These are phyloP conservation scores for Ciconia boyciana DNA, from an alignment of 2,113 vertebrate genomes.

Conservation along the genomic window DNA sequence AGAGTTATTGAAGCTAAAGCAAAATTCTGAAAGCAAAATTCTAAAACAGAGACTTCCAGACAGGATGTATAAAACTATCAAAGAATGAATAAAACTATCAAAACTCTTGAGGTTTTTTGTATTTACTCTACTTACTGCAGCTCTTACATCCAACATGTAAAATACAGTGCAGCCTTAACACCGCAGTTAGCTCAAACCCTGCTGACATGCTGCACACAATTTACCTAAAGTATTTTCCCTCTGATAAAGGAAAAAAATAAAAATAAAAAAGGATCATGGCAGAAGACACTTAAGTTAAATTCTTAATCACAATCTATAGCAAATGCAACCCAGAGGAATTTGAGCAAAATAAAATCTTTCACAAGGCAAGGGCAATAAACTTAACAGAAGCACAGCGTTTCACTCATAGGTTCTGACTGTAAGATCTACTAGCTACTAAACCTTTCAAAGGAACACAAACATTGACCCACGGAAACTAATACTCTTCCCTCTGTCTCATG, in stretches of 20 bases:
- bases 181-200: not conserved
- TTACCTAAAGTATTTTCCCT: not conserved
- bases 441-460: not conserved
- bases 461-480: not conserved
- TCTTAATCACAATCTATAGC: not conserved
- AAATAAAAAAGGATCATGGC: not conserved
- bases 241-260: not conserved
- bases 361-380: not conserved
- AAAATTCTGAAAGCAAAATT: not conserved
- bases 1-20: not conserved
- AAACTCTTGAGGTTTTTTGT: not conserved
- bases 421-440: not conserved
- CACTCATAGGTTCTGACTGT: not conserved
- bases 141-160: not conserved
- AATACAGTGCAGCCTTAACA: not conserved
- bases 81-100: not conserved
- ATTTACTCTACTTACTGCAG: not conserved
- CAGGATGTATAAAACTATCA: not conserved
- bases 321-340: not conserved
- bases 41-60: not conserved
- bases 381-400: not conserved
- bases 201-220: not conserved
- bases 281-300: not conserved
- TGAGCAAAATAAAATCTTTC: not conserved
- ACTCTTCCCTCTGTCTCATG: not conserved